These are phyloP conservation scores for Drosophila dives DNA, from an alignment of 2,888 invertebrate species.

Conservation along the genomic window DNA sequence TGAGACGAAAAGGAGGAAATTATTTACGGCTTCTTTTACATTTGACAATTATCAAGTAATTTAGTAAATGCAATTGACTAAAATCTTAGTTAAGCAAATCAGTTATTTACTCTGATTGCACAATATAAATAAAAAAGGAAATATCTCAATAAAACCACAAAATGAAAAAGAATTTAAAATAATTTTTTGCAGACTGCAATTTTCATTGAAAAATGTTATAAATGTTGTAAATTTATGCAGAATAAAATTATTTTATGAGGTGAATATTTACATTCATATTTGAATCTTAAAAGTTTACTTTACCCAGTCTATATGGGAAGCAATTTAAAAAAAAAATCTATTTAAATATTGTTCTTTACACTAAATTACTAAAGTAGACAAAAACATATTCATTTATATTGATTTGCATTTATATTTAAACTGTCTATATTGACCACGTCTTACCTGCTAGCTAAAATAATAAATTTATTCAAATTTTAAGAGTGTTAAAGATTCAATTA, in stretches of 20 bases:
- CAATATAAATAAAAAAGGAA: constrained; percentile 8
- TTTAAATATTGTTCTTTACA: too few relatives aligned
- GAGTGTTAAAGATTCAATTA: background rate
- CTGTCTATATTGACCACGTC: background rate
- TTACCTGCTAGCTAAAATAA: background rate
- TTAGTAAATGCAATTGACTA: constrained; percentile 16
- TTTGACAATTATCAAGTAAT: constrained; percentile 26
- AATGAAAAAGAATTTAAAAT: constrained; percentile 11
- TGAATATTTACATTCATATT: background rate
- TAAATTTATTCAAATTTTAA: background rate
- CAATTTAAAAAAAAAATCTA: background rate
- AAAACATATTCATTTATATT: background rate
- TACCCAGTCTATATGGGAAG: background rate
- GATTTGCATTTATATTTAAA: background rate
- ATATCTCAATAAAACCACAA: background rate
- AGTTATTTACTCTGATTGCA: background rate
- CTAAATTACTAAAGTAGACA: too few relatives aligned
- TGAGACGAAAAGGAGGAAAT: background rate
- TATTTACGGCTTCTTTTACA: constrained; percentile 1
- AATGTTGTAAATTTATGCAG: background rate
- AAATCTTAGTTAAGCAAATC: constrained; percentile 23
- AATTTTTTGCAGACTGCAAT: constrained; percentile 15
- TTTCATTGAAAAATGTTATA: background rate
- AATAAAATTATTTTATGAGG: background rate
- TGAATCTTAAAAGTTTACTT: background rate